phyloP scores from a whole-genome alignment of 2,113 vertebrate species.

The Sakesphorus luctuosus region DNA sequence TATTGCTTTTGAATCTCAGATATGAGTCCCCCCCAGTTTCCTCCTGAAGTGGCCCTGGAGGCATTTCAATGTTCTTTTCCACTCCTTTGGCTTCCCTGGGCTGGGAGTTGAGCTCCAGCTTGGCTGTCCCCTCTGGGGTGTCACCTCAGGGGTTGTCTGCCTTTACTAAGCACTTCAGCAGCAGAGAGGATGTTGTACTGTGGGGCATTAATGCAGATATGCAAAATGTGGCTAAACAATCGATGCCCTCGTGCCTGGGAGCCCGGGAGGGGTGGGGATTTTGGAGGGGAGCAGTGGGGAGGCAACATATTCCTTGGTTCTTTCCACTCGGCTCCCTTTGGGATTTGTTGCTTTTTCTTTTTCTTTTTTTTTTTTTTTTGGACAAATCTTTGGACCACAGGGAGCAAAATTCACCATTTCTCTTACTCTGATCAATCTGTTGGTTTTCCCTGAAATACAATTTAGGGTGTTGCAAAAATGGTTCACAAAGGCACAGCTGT shows the following conservation, averaged over 20 bases:
- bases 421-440: neutral
- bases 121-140: neutral
- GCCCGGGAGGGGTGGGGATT: neutral
- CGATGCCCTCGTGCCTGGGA: neutral
- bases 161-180: conserved; percentile 5
- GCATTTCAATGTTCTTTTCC: neutral
- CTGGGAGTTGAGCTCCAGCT: too few species aligned
- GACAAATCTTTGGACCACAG: neutral
- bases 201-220: neutral
- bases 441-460: neutral
- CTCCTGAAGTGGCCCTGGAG: neutral
- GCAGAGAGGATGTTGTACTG: neutral
- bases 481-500: neutral
- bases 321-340: neutral
- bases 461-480: neutral
- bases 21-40: rapidly evolving
- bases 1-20: rapidly evolving
- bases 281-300: neutral
- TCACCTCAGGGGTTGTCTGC: neutral
- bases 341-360: too few species aligned
- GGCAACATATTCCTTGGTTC: neutral
- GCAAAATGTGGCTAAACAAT: conserved; percentile 16
- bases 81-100: rapidly evolving
- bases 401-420: neutral
- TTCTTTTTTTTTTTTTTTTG: too few species aligned